Evolutionary conservation across 2,888 invertebrate genomes (phyloP).

Genomic region (Pristionchus exspectatus): DNA sequence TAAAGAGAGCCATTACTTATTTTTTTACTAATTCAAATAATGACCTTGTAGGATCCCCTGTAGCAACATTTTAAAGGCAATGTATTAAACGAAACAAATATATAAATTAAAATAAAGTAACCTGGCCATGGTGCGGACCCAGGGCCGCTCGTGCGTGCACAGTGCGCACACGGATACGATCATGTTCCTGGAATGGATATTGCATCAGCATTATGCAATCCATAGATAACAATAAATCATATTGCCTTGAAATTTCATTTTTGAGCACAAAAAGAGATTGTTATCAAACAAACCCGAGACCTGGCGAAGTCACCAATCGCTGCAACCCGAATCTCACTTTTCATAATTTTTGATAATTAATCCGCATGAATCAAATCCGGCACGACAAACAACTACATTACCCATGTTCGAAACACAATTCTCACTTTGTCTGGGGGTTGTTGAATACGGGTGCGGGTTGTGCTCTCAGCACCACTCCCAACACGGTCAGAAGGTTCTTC

Average conservation of each 20-base stretch:
- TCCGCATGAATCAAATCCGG: neutral
- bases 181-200: slow-evolving; percentile 66
- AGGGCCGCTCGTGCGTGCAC: slow-evolving; percentile 72
- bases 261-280: neutral
- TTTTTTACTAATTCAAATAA: too few species aligned
- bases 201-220: neutral
- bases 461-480: slow-evolving; percentile 71
- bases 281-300: neutral
- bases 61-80: neutral
- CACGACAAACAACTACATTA: neutral
- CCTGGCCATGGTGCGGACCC: slow-evolving; percentile 75
- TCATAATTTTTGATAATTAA: neutral
- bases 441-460: slow-evolving; percentile 72
- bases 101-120: slow-evolving; percentile 57
- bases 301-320: too few species aligned
- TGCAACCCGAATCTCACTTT: too few species aligned
- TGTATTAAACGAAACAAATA: neutral
- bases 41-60: too few species aligned
- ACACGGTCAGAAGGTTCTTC: slow-evolving; percentile 70
- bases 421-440: slow-evolving; percentile 61
- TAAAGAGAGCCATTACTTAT: too few species aligned
- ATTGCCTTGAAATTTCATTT: neutral
- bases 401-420: neutral
- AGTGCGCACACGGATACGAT: slow-evolving; percentile 70
- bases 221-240: neutral